Evolutionary conservation across 1,140 invertebrate genomes (phyloP), one percentile per base, ranked within the genome.

Genomic region (Stegodyphus mimosarum): DNA sequence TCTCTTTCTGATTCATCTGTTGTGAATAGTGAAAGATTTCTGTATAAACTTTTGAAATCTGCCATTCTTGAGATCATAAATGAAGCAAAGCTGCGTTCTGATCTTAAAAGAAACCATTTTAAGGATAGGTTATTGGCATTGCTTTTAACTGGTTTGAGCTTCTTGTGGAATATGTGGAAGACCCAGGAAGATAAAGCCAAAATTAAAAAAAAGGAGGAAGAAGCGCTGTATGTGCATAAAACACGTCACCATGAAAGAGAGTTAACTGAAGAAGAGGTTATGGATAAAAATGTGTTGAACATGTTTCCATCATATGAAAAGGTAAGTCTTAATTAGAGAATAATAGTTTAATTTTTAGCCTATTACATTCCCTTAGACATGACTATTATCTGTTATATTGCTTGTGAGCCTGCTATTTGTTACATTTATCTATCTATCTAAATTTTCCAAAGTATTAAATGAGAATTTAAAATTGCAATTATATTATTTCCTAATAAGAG

Each of bases 211-310:
- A 91, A 92, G 55, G 94, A 96, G 88, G 93, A 96, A 78, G 94
- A 96, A 72, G 94, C 93, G 88, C 89, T 98, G 10, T 99, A 96
- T 90, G 93, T 94, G 81, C 95, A 94, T 52, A 96, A 95, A 91
- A 90, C 88, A 48, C 86, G 88, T 79, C 83, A 64, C 88, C 90
- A 90, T 6, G 89, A 84, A 60, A 53, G 89, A 81, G 89, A 90
- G 75, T 88, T 90, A 71, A 93, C 94, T 7, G 96, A 97, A 87
- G 95, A 97, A 67, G 93, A 95, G 86, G 92, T 93, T 83, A 92
- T 94, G 0, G 90, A 93, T 66, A 89, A 92, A 49, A 95, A 97
- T 88, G 93, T 98, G 10, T 90, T 91, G 75, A 90, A 93, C 88
- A 91, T 94, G 85, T 98, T 98, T 88, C 96, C 96, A 0, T 93